A percentile compares a stretch with the other conserved stretches of the same genome.
These are phyloP conservation scores for Tokudaia muenninki DNA, from an alignment of 2,797 vertebrate genomes.

Conservation along the genomic window DNA sequence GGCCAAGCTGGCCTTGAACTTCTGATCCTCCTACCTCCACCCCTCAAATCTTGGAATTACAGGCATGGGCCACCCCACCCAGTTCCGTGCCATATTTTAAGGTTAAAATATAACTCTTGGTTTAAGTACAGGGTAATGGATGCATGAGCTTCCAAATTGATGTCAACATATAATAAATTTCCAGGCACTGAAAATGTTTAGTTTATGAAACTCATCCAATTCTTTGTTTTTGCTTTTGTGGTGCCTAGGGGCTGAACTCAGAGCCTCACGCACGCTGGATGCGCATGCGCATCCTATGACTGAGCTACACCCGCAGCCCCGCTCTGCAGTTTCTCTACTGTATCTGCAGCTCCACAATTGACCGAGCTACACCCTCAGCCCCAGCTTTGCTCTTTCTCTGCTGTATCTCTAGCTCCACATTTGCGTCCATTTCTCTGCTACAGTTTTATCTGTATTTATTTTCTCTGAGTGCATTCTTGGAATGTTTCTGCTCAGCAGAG, in stretches of 20 bases:
- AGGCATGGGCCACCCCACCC: background rate
- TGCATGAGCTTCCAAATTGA: constrained; percentile 35
- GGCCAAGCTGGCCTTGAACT: background rate
- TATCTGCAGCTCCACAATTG: constrained; percentile 20
- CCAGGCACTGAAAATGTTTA: constrained; percentile 61
- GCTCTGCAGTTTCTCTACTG: background rate
- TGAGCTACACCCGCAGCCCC: background rate
- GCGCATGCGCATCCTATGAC: background rate
- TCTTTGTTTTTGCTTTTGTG: constrained; percentile 12
- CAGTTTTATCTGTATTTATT: constrained; percentile 72
- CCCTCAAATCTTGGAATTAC: background rate
- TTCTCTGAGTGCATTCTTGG: constrained; percentile 76
- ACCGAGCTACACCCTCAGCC: background rate
- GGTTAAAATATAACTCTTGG: constrained; percentile 12
- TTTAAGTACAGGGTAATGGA: constrained; percentile 26
- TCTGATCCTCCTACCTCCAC: background rate
- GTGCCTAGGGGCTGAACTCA: background rate
- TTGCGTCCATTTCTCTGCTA: constrained; percentile 58
- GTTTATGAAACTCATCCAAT: constrained; percentile 53
- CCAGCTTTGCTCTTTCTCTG: background rate
- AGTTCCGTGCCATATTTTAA: constrained; percentile 47
- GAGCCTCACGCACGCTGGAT: background rate
- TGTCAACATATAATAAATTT: constrained; percentile 61
- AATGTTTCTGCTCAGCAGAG: constrained; percentile 74
- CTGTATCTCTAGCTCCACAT: constrained; percentile 21